Conservation (phyloP, 2,888 invertebrate genomes). For the Mystacides longicornis region DNA sequence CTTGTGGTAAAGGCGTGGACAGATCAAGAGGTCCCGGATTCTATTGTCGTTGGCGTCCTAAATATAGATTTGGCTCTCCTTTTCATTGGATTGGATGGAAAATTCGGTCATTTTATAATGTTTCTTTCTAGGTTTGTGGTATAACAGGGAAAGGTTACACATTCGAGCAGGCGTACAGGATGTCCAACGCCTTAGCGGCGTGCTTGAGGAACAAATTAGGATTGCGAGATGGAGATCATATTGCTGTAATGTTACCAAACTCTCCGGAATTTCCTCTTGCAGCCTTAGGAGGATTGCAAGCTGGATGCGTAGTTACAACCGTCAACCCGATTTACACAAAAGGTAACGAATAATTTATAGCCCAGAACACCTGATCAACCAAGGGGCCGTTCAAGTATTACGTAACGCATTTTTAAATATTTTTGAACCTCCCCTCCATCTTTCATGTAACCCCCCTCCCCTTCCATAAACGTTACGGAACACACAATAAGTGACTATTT, state of each 20-base stretch:
- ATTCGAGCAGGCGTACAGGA: conserved; percentile 57
- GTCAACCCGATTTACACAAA: conserved; percentile 69
- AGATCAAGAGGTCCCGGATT: too few relatives aligned
- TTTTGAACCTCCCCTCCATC: too few relatives aligned
- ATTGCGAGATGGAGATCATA: conserved; percentile 55
- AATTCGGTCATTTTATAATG: not conserved
- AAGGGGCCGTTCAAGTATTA: too few relatives aligned
- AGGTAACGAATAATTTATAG: conserved; percentile 39
- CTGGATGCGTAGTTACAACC: conserved; percentile 62
- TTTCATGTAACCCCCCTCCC: too few relatives aligned
- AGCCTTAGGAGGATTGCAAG: conserved; percentile 58
- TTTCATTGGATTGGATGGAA: too few relatives aligned
- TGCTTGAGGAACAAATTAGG: conserved; percentile 60
- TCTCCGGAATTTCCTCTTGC: conserved; percentile 66
- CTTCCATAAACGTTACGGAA: too few relatives aligned
- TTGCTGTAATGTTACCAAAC: conserved; percentile 68
- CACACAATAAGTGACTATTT: too few relatives aligned
- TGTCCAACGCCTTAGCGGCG: conserved; percentile 58
- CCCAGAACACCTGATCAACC: too few relatives aligned
- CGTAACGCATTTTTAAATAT: too few relatives aligned
- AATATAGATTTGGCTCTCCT: too few relatives aligned
- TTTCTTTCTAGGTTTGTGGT: conserved; percentile 60
- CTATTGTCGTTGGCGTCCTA: too few relatives aligned
- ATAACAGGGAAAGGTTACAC: conserved; percentile 65
- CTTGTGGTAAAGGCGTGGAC: too few relatives aligned